Base-by-base conservation (phyloP, 2,888 invertebrate genomes). In the Eilema depressum region DNA sequence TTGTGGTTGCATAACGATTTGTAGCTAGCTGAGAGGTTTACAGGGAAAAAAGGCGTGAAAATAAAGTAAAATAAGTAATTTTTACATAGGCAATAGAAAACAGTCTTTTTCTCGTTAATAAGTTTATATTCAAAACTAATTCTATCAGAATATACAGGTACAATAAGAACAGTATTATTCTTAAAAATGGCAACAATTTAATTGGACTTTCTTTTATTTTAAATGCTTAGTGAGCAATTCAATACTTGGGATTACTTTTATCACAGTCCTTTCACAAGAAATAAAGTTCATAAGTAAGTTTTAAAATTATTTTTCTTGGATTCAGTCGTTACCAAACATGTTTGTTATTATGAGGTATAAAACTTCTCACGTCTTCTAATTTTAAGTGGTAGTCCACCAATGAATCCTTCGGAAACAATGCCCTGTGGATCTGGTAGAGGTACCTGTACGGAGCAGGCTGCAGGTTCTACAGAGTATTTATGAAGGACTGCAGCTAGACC, bases 381-480 rank as follows among this genome's bases (percentile, higher is more conserved):
- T 77, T 87, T 91, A 11, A 92, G 83, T 8, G 92, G 92, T 37
- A 93, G 70, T 7, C 92, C 92, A 30, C 88, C 87, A 11, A 91
- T 71, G 66, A 93, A 91, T 8, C 91, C 88, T 80, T 93, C 92
- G 0, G 92, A 84, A 0, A 92, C 92, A 0, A 88, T 86, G 2
- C 88, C 89, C 0, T 88, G 84, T 0, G 92, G 92, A 25, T 92
- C 92, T 7, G 91, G 91, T 5, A 85, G 69, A 8, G 91, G 91
- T 3, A 86, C 80, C 56, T 71, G 77, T 0, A 86, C 60, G 61
- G 84, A 91, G 73, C 86, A 89, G 0, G 88, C 85, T 1, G 92
- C 92, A 33, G 92, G 92, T 64, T 93, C 91, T 2, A 92, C 89
- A 5, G 87, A 82, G 53, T 83, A 91, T 76, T 91, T 91, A 1